Conservation (phyloP, 2,113 vertebrate species). For the Corydoras sp. region DNA sequence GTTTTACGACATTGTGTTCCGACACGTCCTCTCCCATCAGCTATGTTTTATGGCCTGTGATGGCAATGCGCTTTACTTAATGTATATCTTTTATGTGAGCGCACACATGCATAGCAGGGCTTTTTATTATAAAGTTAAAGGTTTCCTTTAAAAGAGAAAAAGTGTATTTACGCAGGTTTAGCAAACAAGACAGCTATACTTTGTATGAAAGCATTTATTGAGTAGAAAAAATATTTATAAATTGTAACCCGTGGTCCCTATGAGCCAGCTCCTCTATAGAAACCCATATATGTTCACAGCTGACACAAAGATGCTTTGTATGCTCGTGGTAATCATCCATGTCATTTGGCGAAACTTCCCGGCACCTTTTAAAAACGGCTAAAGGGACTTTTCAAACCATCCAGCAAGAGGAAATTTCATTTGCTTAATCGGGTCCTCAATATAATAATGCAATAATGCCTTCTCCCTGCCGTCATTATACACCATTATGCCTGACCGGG, state of each 20-base stretch:
- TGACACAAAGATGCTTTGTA: background rate
- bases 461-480: slow-evolving; percentile 19
- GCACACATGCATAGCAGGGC: slow-evolving; percentile 45
- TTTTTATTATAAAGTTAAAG: slow-evolving; percentile 25
- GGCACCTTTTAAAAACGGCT: slow-evolving; percentile 19
- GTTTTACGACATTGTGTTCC: slow-evolving; percentile 72
- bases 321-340: slow-evolving; percentile 5
- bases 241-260: slow-evolving; percentile 21
- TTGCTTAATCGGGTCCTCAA: slow-evolving; percentile 31
- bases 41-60: slow-evolving; percentile 60
- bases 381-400: slow-evolving; percentile 12
- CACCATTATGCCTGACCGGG: background rate
- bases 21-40: slow-evolving; percentile 68
- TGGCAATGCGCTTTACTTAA: slow-evolving; percentile 55
- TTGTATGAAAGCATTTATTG: slow-evolving; percentile 60
- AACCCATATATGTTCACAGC: background rate
- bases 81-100: slow-evolving; percentile 41
- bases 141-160: too few species aligned
- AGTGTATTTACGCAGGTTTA: too few species aligned
- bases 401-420: slow-evolving; percentile 34
- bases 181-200: slow-evolving; percentile 1
- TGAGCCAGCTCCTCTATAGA: slow-evolving; percentile 6
- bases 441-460: slow-evolving; percentile 5
- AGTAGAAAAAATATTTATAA: slow-evolving; percentile 47
- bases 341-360: slow-evolving; percentile 14